Evolutionary conservation across 2,797 vertebrate genomes (phyloP).

Genomic region (Phrynocephalus vlangalii): DNA sequence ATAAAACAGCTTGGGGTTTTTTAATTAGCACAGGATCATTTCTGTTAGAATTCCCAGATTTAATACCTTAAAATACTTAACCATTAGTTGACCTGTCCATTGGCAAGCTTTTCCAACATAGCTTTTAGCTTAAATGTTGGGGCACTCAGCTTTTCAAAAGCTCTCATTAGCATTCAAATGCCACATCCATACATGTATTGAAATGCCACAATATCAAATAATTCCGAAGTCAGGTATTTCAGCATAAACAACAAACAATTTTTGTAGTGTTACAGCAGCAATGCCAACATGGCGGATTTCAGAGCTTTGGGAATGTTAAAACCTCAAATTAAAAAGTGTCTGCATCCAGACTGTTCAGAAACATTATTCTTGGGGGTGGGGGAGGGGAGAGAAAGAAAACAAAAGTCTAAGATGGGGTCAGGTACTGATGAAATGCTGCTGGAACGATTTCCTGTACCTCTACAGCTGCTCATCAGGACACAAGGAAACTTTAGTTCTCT

Average conservation of each 20-base stretch:
- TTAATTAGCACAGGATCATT: neutral
- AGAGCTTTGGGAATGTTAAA: neutral
- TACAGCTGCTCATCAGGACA: neutral
- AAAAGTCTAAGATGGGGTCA: neutral
- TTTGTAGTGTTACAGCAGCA: neutral
- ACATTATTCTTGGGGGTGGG: neutral
- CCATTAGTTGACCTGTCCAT: neutral
- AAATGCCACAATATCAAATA: neutral
- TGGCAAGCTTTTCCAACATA: neutral
- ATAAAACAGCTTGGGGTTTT: neutral
- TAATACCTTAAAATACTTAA: neutral
- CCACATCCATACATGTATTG: neutral
- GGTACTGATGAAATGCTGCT: neutral
- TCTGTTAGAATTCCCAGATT: neutral
- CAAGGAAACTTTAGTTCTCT: neutral
- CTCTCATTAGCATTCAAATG: slow-evolving; percentile 9
- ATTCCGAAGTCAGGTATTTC: neutral
- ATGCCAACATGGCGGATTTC: neutral
- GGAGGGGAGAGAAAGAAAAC: neutral
- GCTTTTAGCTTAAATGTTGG: neutral
- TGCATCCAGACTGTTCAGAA: neutral
- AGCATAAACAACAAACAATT: neutral
- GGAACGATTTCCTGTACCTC: neutral
- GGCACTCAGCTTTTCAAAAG: slow-evolving; percentile 17
- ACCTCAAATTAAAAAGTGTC: neutral